Base-by-base conservation (phyloP, 2,888 invertebrate genomes). In the Spisula subtruncata region DNA sequence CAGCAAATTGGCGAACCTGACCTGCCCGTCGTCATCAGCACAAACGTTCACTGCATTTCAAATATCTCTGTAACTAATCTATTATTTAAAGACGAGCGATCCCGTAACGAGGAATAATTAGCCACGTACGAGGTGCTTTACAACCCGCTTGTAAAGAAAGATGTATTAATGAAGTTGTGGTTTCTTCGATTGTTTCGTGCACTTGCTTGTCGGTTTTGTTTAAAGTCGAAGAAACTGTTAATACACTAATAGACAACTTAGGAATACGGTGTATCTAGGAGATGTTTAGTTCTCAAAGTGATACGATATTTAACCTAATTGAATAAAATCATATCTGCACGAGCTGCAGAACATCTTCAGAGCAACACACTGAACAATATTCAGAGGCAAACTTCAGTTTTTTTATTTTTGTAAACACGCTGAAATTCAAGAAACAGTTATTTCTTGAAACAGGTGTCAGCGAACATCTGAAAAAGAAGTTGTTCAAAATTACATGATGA, bases 171-270 rank as follows among this genome's bases (percentile, higher is more conserved):
- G 60, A 66, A 66, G 60, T 25, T n/a, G 60, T 25, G n/a, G 25
- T 66, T 66, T 66, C n/a, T 66, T 66, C 60, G 60, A 66, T 66
- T 66, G n/a, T 66, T 66, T 10, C 25, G 25, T 66, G 60, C 60
- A 66, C n/a, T 10, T 66, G 60, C 5, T 66, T 66, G 60, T 25
- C 60, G 20, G 25, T 66, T 66, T 8, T 25, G 25, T 25, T 66
- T 66, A 41, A 41, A 66, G 25, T 66, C n/a, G 25, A 10, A 66
- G 25, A 66, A 10, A 66, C 60, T n/a, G n/a, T n/a, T n/a, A n/a
- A n/a, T n/a, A 66, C 25, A n/a, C 10, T 66, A 25, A 66, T 25
- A 66, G 12, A 51, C 12, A 51, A 16, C 51, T 51, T 16, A 4
- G 1, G 51, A 51, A 51, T 1, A 51, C 14, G 51, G n/a, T n/a